phyloP scores from a whole-genome alignment of 2,113 vertebrate genomes.

The Cryptotis parvus region DNA sequence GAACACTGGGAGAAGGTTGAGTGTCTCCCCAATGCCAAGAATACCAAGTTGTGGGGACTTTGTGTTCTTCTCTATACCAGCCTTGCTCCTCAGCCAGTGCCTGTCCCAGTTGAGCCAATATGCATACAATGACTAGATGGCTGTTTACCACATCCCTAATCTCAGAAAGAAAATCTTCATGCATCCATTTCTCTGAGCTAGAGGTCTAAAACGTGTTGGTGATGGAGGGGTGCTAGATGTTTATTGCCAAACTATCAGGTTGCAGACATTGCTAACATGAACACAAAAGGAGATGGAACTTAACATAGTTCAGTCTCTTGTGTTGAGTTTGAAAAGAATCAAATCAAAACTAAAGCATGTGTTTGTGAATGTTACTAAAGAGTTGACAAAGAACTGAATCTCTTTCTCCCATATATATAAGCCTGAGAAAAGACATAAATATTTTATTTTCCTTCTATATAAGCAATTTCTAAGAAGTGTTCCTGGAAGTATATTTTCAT shows the following conservation, averaged over 20 bases:
- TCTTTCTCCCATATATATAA: slow-evolving; percentile 19
- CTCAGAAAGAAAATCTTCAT: background rate
- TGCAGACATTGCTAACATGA: background rate
- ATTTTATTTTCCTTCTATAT: slow-evolving; percentile 61
- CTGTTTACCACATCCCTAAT: background rate
- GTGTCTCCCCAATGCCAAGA: no score
- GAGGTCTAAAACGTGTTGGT: background rate
- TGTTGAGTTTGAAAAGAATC: background rate
- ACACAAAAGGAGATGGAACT: background rate
- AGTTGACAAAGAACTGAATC: background rate
- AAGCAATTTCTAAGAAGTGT: slow-evolving; percentile 97
- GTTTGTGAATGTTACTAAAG: background rate
- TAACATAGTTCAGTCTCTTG: background rate
- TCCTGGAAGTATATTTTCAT: slow-evolving; percentile 92
- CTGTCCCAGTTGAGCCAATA: no score
- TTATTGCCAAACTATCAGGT: background rate
- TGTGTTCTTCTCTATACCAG: background rate
- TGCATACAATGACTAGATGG: background rate
- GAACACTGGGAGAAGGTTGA: background rate
- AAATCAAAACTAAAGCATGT: background rate
- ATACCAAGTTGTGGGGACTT: background rate
- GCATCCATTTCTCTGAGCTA: slow-evolving; percentile 13
- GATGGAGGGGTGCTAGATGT: background rate
- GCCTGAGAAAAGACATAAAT: slow-evolving; percentile 46
- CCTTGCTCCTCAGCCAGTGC: background rate